phyloP scores from a whole-genome alignment of 2,888 invertebrate species.

The Polydrusus pterygomalis region DNA sequence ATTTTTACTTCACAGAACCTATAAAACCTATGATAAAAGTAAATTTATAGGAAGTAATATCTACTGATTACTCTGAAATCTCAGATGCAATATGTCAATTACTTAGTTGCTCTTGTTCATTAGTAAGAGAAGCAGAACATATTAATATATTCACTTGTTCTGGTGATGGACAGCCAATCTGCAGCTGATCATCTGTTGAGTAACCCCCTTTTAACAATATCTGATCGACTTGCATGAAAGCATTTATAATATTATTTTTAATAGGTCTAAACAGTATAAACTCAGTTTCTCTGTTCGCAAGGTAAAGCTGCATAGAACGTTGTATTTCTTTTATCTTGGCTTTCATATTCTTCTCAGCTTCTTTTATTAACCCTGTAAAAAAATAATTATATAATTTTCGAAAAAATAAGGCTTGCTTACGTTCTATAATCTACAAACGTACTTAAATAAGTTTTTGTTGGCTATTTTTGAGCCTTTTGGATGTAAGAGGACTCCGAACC shows the following conservation, averaged over 20 bases:
- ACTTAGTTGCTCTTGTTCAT: slow-evolving; percentile 62
- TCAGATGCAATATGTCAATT: background rate
- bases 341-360: slow-evolving; percentile 87
- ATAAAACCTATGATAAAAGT: no score
- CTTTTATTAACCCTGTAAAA: slow-evolving; percentile 76
- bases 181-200: slow-evolving; percentile 85
- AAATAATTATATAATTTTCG: background rate
- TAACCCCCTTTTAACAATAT: slow-evolving; percentile 84
- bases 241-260: slow-evolving; percentile 92
- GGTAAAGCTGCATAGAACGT: slow-evolving; percentile 93
- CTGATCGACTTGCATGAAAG: slow-evolving; percentile 90
- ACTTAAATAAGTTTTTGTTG: no score
- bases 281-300: slow-evolving; percentile 97
- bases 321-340: slow-evolving; percentile 86
- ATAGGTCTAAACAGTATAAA: slow-evolving; percentile 97
- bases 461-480: no score
- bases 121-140: slow-evolving; percentile 84
- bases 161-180: slow-evolving; percentile 93
- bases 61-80: no score
- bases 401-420: no score
- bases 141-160: slow-evolving; percentile 94
- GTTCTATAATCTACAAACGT: no score
- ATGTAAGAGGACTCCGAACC: no score
- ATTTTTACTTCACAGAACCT: no score
- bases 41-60: no score